Evolutionary conservation across 2,888 invertebrate genomes (phyloP), one percentile per base, ranked within the genome.

Genomic region (Drosophila yooni): DNA sequence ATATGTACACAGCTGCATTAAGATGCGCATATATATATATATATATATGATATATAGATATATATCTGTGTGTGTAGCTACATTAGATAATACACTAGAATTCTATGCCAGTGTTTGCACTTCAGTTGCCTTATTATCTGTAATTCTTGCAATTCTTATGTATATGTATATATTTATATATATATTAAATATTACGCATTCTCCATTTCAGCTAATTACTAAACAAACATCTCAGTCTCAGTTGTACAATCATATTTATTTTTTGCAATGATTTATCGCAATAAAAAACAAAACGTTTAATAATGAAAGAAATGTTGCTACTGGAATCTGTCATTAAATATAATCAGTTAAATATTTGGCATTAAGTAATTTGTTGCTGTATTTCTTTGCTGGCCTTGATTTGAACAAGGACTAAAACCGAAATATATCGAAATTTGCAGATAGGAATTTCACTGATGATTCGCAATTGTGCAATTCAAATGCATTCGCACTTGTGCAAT

Each of bases 1-100:
- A 27, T 25, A 21, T 48, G 54, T 63, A 50, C 27, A 54, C 38
- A 50, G 18, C 29, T 18, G 29, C 67, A 67, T 54, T 1, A 61
- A 38, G 8, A 34, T 52, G 61, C 65, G 36, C 10, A 46, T 62
- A 33, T 13, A 21, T 4, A 43, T 53, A 25, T 27, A 15, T 4
- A 61, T n/a, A 29, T 5, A 1, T 7, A n/a, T 51, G n/a, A n/a
- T n/a, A 11, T 13, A 0, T 52, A 51, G 3, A 38, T 18, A 2
- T n/a, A n/a, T 5, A 5, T 21, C 11, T 43, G 6, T 13, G 21
- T 43, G 21, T 21, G 2, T 3, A 1, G 13, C 7, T 3, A 13
- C 13, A 21, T 46, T 21, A 21, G 7, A 25, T 15, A 15, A 46
- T 25, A 25, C 21, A 46, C 3, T 46, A 15, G 46, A 25, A 46